A percentile compares a stretch with the other conserved stretches of the same genome.
These are phyloP conservation scores for Steromphala cineraria DNA, from an alignment of 2,888 invertebrate genomes.

Conservation along the genomic window DNA sequence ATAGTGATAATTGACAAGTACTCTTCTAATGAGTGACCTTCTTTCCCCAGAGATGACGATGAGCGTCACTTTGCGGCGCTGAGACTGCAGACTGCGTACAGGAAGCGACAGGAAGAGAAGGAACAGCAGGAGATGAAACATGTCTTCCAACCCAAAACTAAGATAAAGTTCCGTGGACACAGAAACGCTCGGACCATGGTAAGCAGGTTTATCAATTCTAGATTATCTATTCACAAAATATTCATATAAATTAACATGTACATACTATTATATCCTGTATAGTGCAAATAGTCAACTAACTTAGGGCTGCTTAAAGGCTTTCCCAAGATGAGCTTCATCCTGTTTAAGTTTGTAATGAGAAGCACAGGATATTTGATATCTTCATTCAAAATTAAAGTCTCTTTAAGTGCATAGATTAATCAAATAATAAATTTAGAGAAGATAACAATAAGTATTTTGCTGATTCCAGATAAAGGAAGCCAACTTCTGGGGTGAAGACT, in stretches of 20 bases:
- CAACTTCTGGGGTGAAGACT: constrained; percentile 88
- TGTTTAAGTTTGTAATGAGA: too few relatives aligned
- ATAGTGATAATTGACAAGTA: too few relatives aligned
- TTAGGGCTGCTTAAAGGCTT: too few relatives aligned
- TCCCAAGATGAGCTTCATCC: too few relatives aligned
- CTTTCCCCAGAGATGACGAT: constrained; percentile 34
- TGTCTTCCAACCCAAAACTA: constrained; percentile 76
- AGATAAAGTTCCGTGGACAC: constrained; percentile 85
- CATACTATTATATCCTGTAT: too few relatives aligned
- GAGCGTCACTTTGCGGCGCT: constrained; percentile 66
- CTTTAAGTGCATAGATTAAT: too few relatives aligned
- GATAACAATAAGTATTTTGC: neutral
- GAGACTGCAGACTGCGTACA: constrained; percentile 67
- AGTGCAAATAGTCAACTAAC: too few relatives aligned
- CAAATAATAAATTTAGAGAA: too few relatives aligned
- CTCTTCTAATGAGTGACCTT: too few relatives aligned
- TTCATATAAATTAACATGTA: too few relatives aligned
- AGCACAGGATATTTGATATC: too few relatives aligned
- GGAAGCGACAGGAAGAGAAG: constrained; percentile 62
- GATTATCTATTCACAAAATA: neutral
- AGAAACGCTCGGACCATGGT: constrained; percentile 82
- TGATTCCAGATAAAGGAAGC: constrained; percentile 87
- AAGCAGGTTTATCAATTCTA: constrained; percentile 17
- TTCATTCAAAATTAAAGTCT: too few relatives aligned
- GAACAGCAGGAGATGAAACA: constrained; percentile 62